Percentiles rank a stretch among this genome's conserved stretches.
phyloP scores from a whole-genome alignment of 2,113 vertebrate genomes.

The Leuciscus idus region DNA sequence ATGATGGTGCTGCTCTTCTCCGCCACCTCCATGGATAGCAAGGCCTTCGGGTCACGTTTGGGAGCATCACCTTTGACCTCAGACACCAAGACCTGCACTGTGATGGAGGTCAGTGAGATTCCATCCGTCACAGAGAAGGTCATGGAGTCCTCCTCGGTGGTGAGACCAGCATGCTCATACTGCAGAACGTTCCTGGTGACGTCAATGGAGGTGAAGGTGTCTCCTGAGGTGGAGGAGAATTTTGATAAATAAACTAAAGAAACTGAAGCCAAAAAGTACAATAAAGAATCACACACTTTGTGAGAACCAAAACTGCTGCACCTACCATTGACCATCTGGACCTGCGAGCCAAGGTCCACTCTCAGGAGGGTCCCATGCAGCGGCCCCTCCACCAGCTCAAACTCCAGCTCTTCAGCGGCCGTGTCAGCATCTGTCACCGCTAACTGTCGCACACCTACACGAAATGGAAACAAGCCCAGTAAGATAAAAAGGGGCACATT shows the following conservation, averaged over 20 bases:
- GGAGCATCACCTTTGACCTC: slow-evolving; percentile 72
- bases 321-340: slow-evolving; percentile 81
- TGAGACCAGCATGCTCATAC: slow-evolving; percentile 84
- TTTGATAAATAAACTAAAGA: not conserved
- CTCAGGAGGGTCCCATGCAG: slow-evolving; percentile 81
- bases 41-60: slow-evolving; percentile 72
- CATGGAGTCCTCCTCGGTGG: slow-evolving; percentile 81
- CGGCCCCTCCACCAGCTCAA: slow-evolving; percentile 88
- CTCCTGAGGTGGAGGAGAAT: slow-evolving; percentile 75
- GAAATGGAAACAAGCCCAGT: slow-evolving; percentile 29
- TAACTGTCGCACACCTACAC: slow-evolving; percentile 81
- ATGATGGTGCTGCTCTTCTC: slow-evolving; percentile 83
- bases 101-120: slow-evolving; percentile 73
- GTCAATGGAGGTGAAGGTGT: slow-evolving; percentile 88
- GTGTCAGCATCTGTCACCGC: slow-evolving; percentile 80
- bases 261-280: not conserved
- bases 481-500: not conserved
- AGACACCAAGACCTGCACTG: slow-evolving; percentile 82
- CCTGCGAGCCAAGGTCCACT: slow-evolving; percentile 64
- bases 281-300: not conserved
- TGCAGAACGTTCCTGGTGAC: slow-evolving; percentile 81
- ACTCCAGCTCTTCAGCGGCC: slow-evolving; percentile 85
- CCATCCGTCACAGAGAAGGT: slow-evolving; percentile 90
- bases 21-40: slow-evolving; percentile 80
- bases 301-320: not conserved